These are phyloP conservation scores for Onychorhynchus coronatus DNA, from an alignment of 2,113 vertebrate genomes.

Conservation along the genomic window DNA sequence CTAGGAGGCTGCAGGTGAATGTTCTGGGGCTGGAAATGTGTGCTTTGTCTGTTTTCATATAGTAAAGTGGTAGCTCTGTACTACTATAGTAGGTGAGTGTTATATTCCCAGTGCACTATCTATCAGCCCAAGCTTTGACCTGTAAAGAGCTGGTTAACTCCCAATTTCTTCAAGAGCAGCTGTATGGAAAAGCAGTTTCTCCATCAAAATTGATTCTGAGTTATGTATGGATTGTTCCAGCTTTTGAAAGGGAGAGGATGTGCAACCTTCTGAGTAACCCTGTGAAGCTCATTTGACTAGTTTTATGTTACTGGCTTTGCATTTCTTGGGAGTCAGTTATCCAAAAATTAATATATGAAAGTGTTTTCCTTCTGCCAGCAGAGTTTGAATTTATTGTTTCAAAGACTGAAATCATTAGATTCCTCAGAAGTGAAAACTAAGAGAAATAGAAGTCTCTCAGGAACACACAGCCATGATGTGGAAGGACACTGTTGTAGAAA, in stretches of 20 bases:
- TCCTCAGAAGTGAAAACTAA: background rate
- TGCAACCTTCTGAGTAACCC: background rate
- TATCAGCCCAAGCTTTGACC: background rate
- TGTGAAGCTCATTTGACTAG: rapidly evolving
- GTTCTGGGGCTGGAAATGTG: background rate
- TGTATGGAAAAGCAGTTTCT: background rate
- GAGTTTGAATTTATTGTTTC: background rate
- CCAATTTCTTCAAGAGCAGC: background rate
- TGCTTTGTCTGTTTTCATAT: background rate
- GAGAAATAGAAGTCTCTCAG: background rate
- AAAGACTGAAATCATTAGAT: background rate
- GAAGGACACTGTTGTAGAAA: background rate
- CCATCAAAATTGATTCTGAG: background rate
- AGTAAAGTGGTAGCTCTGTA: background rate
- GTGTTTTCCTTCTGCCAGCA: background rate
- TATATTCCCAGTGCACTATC: background rate
- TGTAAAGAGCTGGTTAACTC: background rate
- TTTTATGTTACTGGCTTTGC: background rate
- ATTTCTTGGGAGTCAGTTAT: background rate
- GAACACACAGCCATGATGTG: background rate
- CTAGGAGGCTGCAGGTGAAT: background rate
- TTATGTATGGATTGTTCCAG: background rate
- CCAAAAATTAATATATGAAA: background rate
- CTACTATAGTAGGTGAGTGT: rapidly evolving
- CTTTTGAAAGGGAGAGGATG: background rate